Evolutionary conservation across 2,797 vertebrate genomes (phyloP).

Genomic region (Semaprochilodus insignis): DNA sequence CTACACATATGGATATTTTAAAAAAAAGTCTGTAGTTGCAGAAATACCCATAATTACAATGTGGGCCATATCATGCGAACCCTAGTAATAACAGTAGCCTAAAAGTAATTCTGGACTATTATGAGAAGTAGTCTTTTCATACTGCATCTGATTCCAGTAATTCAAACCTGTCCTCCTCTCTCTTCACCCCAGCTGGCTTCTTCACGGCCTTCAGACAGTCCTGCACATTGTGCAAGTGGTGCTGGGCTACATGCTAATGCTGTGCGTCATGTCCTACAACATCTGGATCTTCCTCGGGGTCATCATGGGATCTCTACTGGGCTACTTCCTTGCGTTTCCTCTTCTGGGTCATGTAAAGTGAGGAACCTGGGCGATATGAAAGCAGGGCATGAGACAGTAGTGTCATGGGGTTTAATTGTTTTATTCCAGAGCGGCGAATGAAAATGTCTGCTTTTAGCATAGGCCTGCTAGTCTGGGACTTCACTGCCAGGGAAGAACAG

Average conservation of each 20-base stretch:
- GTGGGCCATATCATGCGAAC: too few relatives aligned
- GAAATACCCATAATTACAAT: too few relatives aligned
- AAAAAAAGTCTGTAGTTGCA: too few relatives aligned
- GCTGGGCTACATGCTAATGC: constrained; percentile 93
- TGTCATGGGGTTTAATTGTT: not conserved
- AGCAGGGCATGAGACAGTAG: not conserved
- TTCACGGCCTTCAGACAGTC: constrained; percentile 80
- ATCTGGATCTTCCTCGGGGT: constrained; percentile 92
- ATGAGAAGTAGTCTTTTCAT: not conserved
- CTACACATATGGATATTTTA: too few relatives aligned
- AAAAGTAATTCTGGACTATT: not conserved
- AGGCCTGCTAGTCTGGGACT: not conserved
- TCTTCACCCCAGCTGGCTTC: constrained; percentile 77
- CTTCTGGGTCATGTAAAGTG: constrained; percentile 68
- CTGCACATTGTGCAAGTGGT: constrained; percentile 90
- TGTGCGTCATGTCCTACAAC: constrained; percentile 97
- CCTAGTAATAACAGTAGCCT: too few relatives aligned
- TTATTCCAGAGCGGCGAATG: not conserved
- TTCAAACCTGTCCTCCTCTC: not conserved
- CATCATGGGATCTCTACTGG: constrained; percentile 83
- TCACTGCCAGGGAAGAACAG: not conserved
- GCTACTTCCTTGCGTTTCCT: constrained; percentile 90
- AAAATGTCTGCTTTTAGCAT: not conserved
- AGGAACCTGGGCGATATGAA: not conserved
- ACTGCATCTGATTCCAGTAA: not conserved